Conservation (phyloP, 2,888 invertebrate species). For the Cylindroiulus punctatus region DNA sequence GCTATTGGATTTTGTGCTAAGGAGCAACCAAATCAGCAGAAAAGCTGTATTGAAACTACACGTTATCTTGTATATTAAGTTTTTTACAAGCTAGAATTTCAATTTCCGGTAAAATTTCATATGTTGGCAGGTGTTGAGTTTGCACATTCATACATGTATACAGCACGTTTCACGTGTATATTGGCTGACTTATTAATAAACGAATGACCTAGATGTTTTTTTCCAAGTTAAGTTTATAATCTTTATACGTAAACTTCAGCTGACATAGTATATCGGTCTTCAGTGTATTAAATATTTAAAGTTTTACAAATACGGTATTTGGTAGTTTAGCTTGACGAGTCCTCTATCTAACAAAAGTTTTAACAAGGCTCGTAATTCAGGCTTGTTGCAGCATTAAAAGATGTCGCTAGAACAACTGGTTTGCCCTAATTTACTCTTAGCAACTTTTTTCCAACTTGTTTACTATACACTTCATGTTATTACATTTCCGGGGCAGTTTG, state of each 20-base stretch:
- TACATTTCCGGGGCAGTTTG: no score
- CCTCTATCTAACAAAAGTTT: no score
- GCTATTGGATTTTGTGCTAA: background rate
- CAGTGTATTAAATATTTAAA: no score
- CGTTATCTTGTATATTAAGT: background rate
- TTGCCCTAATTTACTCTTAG: no score
- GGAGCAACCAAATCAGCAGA: background rate
- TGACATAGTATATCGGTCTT: no score
- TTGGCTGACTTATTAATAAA: background rate
- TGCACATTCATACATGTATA: background rate
- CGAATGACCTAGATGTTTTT: background rate
- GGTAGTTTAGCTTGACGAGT: no score
- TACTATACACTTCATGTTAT: no score
- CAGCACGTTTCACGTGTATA: background rate
- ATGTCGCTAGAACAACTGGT: no score
- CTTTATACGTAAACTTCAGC: background rate
- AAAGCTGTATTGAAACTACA: background rate
- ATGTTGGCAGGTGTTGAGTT: constrained; percentile 29
- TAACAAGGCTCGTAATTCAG: no score
- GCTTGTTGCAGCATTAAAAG: no score
- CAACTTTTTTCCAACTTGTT: no score
- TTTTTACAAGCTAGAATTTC: background rate
- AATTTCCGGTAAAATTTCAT: constrained; percentile 31
- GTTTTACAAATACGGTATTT: no score
- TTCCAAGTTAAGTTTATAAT: background rate